phyloP scores from a whole-genome alignment of 1,140 invertebrate species.

The Tribolium castaneum region DNA sequence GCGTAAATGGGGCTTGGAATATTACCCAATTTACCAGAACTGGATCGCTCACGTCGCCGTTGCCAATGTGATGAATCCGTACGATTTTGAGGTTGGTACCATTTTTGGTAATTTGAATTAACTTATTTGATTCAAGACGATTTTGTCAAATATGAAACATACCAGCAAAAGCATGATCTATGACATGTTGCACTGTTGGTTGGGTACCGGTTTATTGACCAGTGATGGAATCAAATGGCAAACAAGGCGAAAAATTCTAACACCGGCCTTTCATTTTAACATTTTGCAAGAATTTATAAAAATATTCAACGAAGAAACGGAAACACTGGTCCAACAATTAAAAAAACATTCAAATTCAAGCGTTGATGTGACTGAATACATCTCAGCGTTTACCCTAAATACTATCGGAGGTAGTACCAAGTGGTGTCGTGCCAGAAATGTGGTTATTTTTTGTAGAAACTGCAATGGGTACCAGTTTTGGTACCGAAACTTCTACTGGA shows the following conservation, averaged over 20 bases:
- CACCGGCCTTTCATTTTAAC: conserved; percentile 81
- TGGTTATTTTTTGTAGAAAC: conserved; percentile 72
- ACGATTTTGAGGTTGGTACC: conserved; percentile 16
- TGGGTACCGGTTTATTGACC: background rate
- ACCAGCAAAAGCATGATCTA: background rate
- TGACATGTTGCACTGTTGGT: conserved; percentile 51
- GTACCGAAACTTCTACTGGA: conserved; percentile 68
- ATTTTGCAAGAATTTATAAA: conserved; percentile 79
- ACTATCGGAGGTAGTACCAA: conserved; percentile 39
- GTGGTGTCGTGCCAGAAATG: conserved; percentile 49
- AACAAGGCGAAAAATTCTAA: conserved; percentile 74
- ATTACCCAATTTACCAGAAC: conserved; percentile 6
- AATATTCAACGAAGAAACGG: conserved; percentile 75
- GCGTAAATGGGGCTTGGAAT: background rate
- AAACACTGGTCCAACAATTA: conserved; percentile 65
- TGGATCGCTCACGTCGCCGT: background rate
- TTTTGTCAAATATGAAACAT: background rate
- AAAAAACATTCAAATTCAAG: conserved; percentile 1
- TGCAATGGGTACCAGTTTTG: conserved; percentile 81
- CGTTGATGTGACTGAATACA: conserved; percentile 15
- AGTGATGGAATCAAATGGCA: conserved; percentile 73
- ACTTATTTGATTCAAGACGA: conserved; percentile 10
- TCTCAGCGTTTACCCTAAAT: conserved; percentile 38
- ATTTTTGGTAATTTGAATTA: background rate
- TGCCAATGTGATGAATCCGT: conserved; percentile 1